Base-by-base conservation (phyloP, 2,113 vertebrate species). In the Nerophis lumbriciformis region DNA sequence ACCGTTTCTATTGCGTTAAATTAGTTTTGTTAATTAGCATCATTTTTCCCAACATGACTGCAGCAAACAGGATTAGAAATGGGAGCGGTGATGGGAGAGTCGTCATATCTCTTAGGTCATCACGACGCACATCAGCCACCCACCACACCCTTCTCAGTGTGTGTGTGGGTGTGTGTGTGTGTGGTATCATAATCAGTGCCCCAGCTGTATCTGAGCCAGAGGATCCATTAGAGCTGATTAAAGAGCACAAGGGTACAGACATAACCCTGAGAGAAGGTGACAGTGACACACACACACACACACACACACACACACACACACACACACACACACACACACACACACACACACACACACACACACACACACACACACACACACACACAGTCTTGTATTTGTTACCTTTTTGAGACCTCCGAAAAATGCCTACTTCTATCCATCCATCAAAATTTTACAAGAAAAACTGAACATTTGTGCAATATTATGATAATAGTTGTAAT, bases 181-280 rank as follows among this genome's bases (percentile, higher is more conserved):
- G 75, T 61, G 69, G 66, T 78, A 77, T 82, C 69, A 81, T 70
- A 55, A 68, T 72, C 77, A 75, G 66, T 72, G 58, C 73, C 63
- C 42, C 5, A 58, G 58, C 72, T 88, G 87, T 85, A 70, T 77
- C 63, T 42, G 76, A 84, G 87, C 88, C 88, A 91, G 77, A 80
- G 73, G 78, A 86, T 88, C 87, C 88, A 90, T 89, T 90, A 90
- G 84, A 62, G 79, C 84, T 86, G 87, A 91, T 90, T 90, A 78
- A 89, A 66, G 79, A 85, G 75, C 54, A 82, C 78, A 79, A 73
- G 78, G 80, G 79, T 85, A 77, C 63, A 81, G 82, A 71, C 61
- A 53, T 88, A 83, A 87, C 80, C 85, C 79, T 82, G 85, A 70
- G 72, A 88, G 87, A 87, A 87, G 85, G 86, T 87, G 87, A 87